Percentiles rank a stretch among this genome's conserved stretches.
phyloP scores from a whole-genome alignment of 1,140 invertebrate genomes.

The Leptopilina clavipes region DNA sequence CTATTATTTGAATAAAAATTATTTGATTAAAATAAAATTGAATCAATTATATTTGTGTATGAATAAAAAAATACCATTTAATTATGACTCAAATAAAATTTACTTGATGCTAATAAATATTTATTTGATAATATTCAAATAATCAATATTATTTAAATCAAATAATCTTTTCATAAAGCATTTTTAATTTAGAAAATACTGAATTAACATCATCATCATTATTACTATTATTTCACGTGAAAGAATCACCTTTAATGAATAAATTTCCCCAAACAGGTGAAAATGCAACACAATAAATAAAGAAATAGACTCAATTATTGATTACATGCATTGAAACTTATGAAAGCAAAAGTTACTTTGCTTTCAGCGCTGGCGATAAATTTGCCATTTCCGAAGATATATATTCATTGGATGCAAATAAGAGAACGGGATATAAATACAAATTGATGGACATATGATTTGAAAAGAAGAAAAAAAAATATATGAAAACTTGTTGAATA shows the following conservation, averaged over 20 bases:
- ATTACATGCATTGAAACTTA: not conserved
- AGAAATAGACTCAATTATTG: not conserved
- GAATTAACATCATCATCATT: no score
- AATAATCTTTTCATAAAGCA: no score
- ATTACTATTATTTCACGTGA: no score
- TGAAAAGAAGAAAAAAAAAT: not conserved
- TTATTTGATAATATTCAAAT: no score
- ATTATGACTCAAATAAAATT: no score
- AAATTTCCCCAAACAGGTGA: slow-evolving; percentile 10
- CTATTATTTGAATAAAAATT: no score
- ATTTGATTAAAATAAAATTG: no score
- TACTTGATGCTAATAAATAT: no score
- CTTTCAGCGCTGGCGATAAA: not conserved
- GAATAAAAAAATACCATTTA: no score
- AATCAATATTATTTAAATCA: no score
- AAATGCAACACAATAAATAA: not conserved
- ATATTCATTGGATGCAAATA: slow-evolving; percentile 2
- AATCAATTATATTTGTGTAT: no score
- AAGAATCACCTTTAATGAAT: not conserved
- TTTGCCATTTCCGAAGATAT: slow-evolving; percentile 11
- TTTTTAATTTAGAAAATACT: not conserved
- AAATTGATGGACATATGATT: not conserved
- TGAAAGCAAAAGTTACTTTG: not conserved
- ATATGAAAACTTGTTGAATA: not conserved
- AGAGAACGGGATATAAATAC: not conserved